Evolutionary conservation across 2,113 vertebrate species (phyloP), one percentile per base, ranked within the genome.

Genomic region (Coptodon bakossiorum): DNA sequence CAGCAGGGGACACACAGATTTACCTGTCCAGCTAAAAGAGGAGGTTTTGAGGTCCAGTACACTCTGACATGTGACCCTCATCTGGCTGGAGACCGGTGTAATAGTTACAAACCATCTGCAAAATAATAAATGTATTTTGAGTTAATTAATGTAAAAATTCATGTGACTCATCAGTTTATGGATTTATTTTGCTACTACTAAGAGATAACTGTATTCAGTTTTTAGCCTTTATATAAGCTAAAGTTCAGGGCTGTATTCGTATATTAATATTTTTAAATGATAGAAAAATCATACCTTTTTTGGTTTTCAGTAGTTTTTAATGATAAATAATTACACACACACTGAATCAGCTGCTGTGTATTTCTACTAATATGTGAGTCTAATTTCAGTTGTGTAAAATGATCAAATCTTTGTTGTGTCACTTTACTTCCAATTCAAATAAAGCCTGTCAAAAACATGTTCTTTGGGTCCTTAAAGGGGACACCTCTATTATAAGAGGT

Each of bases 81-180:
- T 16, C 82, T 94, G 36, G 91, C 88, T 27, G 93, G 94, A 66
- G 12, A 76, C 9, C 54, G 5, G 16, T 94, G 94, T 45, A 2
- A 90, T 0, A 6, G 4, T 1, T 93, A 93, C 43, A 82, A 83
- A 56, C 90, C 90, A 16, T 38, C 52, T 76, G 66, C 80, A 57
- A 0, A 73, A 3, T 82, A 38, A 73, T 3, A 6, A 80, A 45
- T 43, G 5, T 12, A 40, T 17, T 24, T 38, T 54, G 7, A 52
- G 24, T 48, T 63, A n/a, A 63, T 63, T 7, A 29, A 48, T 29
- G 13, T 76, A 76, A 76, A 76, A 76, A 48, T 48, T 10, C 1
- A 19, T 7, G 13, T 48, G 22, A 76, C 40, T 48, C 8, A 29
- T 48, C 40, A 27, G 22, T 27, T 76, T 48, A 19, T 48, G 14